Conservation (phyloP, 2,797 vertebrate genomes). For the Darevskia mixta region DNA sequence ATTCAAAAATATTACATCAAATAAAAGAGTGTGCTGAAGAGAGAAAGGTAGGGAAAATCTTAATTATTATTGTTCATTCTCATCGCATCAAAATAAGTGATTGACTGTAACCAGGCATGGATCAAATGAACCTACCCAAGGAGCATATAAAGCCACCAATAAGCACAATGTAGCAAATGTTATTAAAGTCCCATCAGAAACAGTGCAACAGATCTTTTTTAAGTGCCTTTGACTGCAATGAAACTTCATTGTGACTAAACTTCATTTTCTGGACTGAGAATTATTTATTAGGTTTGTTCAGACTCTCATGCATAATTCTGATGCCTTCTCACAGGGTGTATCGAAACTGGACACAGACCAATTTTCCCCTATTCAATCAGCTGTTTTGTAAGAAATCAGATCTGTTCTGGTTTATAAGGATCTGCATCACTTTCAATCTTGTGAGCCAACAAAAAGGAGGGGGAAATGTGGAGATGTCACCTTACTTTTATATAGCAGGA, state of each 20-base stretch:
- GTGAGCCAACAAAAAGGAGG: background rate
- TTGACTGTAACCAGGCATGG: background rate
- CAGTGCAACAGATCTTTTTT: no score
- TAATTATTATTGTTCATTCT: background rate
- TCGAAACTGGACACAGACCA: background rate
- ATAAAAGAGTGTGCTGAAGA: background rate
- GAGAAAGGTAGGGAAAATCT: background rate
- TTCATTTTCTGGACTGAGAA: background rate
- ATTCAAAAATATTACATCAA: background rate
- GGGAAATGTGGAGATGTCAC: background rate
- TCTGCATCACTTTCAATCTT: background rate
- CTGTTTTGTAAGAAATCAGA: conserved; percentile 11
- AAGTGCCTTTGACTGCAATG: background rate
- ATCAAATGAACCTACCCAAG: background rate
- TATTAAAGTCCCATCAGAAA: background rate
- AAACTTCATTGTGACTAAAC: background rate
- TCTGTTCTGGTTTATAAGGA: background rate
- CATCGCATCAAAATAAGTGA: background rate
- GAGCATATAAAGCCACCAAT: background rate
- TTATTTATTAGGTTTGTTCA: background rate
- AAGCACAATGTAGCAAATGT: background rate
- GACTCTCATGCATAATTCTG: background rate
- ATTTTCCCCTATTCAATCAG: background rate
- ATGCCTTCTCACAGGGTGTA: background rate
- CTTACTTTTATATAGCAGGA: background rate